Base-by-base conservation (phyloP, 1,140 invertebrate genomes). In the Hyles vespertilio region DNA sequence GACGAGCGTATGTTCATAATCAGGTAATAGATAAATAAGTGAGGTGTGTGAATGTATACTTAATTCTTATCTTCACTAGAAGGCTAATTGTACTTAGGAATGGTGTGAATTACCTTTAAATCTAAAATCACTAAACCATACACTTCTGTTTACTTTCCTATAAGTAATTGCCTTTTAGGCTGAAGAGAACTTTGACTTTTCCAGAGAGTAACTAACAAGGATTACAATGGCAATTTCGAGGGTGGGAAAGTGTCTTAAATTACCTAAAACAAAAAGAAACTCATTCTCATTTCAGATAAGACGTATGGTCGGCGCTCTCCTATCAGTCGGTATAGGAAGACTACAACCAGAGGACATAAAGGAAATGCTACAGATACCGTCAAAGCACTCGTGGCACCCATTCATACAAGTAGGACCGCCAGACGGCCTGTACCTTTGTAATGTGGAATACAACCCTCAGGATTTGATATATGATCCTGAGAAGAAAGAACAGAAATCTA, bases 281-380 rank as follows among this genome's bases (percentile, higher is more conserved):
- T 48, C 12, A 22, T 34, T 5, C 7, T 58, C 10, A 47, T 69
- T 79, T 12, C 74, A 95, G 93, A 92, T 96, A 4, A 91, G 95
- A 49, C 91, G 94, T 45, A 96, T 94, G 79, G 90, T 95, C 32
- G 93, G 92, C 22, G 75, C 92, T 5, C 71, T 95, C 11, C 69
- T 94, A 36, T 83, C 87, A 4, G 80, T 94, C 7, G 94, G 90
- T 3, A 75, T 74, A 58, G 92, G 91, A 12, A 89, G 81, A 63
- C 84, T 95, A 50, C 89, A 90, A 33, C 83, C 90, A 56, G 88
- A 90, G 62, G 92, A 94, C 67, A 87, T 96, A 36, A 90, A 90
- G 65, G 89, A 91, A 65, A 94, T 96, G 94, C 84, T 96, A 50
- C 92, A 94, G 77, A 87, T 95, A 61, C 95, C 95, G 1, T 93